Conservation (phyloP, 2,888 invertebrate genomes). For the Yponomeuta plumbellus region DNA sequence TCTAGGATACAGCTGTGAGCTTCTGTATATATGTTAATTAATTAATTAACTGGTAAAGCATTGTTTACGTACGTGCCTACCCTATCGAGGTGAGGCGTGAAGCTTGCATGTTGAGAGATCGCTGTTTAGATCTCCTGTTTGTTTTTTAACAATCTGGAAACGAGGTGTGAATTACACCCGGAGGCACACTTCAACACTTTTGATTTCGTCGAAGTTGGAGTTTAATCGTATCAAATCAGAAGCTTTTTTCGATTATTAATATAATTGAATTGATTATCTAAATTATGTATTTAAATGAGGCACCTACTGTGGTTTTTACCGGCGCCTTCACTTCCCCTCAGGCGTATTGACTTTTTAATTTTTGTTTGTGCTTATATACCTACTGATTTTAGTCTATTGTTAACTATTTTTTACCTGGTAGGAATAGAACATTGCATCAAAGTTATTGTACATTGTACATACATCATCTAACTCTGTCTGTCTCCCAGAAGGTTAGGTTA, state of each 20-base stretch:
- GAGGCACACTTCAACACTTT: slow-evolving; percentile 52
- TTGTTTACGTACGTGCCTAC: not conserved
- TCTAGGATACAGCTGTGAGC: no score
- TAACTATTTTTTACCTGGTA: no score
- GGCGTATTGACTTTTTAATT: no score
- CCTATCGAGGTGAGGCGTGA: not conserved
- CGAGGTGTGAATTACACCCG: slow-evolving; percentile 43
- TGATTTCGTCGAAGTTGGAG: slow-evolving; percentile 27
- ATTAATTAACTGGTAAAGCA: no score
- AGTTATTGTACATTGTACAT: no score
- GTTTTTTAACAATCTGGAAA: not conserved
- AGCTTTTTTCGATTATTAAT: slow-evolving; percentile 36
- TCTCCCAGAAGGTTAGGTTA: no score
- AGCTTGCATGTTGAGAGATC: not conserved
- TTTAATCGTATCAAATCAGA: slow-evolving; percentile 32
- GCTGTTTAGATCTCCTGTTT: not conserved
- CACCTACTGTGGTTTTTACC: not conserved
- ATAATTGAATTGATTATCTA: slow-evolving; percentile 41
- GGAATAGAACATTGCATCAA: no score
- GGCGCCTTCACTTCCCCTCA: no score
- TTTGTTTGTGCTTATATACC: no score
- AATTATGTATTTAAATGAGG: slow-evolving; percentile 17
- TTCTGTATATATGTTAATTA: no score
- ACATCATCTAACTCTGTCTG: no score
- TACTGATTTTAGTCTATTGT: no score